Base-by-base conservation (phyloP, 1,140 invertebrate species). In the Leguminivora glycinivorella region DNA sequence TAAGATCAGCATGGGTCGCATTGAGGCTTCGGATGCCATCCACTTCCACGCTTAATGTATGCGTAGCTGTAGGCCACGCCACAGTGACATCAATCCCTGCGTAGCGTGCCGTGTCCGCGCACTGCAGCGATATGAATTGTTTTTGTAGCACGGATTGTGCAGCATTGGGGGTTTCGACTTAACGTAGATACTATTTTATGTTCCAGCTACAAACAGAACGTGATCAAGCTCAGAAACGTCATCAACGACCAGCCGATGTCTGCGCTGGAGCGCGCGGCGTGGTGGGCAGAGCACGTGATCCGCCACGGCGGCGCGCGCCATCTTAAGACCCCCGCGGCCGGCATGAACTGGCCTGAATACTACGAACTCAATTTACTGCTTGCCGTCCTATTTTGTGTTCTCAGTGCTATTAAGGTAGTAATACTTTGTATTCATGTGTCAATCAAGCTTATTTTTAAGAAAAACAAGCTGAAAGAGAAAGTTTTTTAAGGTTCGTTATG, bases 281-380 rank as follows among this genome's bases (percentile, higher is more conserved):
- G 92, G 87, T 93, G 92, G 86, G 87, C 88, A 0, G 93, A 93
- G 75, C 88, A 93, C 74, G 81, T 93, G 4, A 73, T 93, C 9
- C 71, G 92, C 2, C 77, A 88, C 73, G 85, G 92, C 69, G 93
- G 93, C 40, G 91, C 92, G 3, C 79, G 79, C 12, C 93, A 94
- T 78, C 75, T 95, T 6, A 89, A 83, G 19, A 90, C 91, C n/a
- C 78, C 88, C 0, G 84, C 87, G 0, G 72, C 76, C 2, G 81
- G 92, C 38, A 77, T 94, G 14, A 29, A 82, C 4, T 93, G 91
- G 88, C 89, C 83, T 73, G 83, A 93, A 75, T 90, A 88, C 73
- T 81, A 92, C 43, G 78, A 92, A 12, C 72, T 94, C 66, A 93
- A 94, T 73, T 84, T 94, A 4, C 29, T 84, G 7, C 67, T 38